Conservation (phyloP, 2,888 invertebrate genomes). For the Leptinotarsa tumamoca region DNA sequence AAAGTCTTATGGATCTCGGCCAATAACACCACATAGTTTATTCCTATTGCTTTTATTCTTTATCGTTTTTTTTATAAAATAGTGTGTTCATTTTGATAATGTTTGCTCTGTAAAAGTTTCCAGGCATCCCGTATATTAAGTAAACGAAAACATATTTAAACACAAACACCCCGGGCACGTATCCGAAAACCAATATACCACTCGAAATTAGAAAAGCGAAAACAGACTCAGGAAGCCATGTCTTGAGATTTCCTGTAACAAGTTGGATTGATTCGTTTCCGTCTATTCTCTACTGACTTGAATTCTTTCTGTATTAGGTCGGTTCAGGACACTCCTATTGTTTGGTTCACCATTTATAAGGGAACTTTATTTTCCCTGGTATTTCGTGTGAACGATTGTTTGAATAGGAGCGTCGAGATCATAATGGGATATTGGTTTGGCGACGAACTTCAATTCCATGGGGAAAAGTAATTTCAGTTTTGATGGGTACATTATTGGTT, state of each 20-base stretch:
- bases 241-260: neutral
- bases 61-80: too few relatives aligned
- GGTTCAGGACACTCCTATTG: neutral
- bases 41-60: too few relatives aligned
- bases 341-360: neutral
- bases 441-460: neutral
- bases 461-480: neutral
- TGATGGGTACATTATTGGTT: neutral
- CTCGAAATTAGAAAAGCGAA: too few relatives aligned
- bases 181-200: too few relatives aligned
- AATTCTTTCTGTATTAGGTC: neutral
- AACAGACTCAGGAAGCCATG: too few relatives aligned
- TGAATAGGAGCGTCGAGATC: neutral
- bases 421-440: neutral
- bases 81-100: too few relatives aligned
- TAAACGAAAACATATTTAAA: too few relatives aligned
- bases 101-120: too few relatives aligned
- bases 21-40: too few relatives aligned
- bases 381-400: neutral
- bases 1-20: too few relatives aligned
- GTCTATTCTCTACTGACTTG: neutral
- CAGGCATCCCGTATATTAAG: too few relatives aligned
- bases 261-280: neutral
- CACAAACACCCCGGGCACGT: too few relatives aligned
- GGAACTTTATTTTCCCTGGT: slow-evolving; percentile 5